Base-by-base conservation (phyloP, 2,888 invertebrate genomes). In the Agonum fuliginosum region DNA sequence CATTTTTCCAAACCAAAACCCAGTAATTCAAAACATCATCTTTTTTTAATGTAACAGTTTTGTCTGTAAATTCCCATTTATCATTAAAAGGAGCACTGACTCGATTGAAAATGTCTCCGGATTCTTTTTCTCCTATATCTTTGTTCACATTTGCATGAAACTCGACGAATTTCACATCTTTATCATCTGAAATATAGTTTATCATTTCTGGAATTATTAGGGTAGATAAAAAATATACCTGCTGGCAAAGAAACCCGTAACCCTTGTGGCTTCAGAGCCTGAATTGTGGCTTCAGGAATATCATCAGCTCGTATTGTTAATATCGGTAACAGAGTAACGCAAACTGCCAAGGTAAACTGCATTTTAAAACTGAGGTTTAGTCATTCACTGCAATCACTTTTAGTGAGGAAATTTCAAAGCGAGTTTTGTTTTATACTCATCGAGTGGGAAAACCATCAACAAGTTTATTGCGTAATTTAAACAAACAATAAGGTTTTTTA, bases 281-380 rank as follows among this genome's bases (percentile, higher is more conserved):
- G 12, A 19, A 71, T 30, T 51, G 20, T 34, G 5, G 30, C 24
- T 17, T 71, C 48, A 17, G 71, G 51, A 17, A 71, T 12, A 27
- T 27, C 24, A 19, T 48, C 48, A 10, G 12, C 46, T 48, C 51
- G 8, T 17, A 71, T 51, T 48, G 17, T 8, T 10, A 48, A 48
- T 30, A 71, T 12, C 14, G 48, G 19, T 30, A 70, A 70, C 6
- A 43, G 24, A n/a, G 34, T 20, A 62, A 62, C 10, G 19, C 5
- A 67, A 69, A 69, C 20, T n/a, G 10, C 34, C 71, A 71, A 71
- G 48, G 71, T 51, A 12, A 48, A 71, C 71, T 46, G 46, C 71
- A 71, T 71, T 17, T 30, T 71, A 37, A 58, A 37, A n/a, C n/a
- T n/a, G n/a, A n/a, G n/a, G n/a, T n/a, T n/a, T n/a, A n/a, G n/a